Evolutionary conservation across 1,140 invertebrate species (phyloP), one percentile per base, ranked within the genome.

Genomic region (Gryllus bimaculatus): DNA sequence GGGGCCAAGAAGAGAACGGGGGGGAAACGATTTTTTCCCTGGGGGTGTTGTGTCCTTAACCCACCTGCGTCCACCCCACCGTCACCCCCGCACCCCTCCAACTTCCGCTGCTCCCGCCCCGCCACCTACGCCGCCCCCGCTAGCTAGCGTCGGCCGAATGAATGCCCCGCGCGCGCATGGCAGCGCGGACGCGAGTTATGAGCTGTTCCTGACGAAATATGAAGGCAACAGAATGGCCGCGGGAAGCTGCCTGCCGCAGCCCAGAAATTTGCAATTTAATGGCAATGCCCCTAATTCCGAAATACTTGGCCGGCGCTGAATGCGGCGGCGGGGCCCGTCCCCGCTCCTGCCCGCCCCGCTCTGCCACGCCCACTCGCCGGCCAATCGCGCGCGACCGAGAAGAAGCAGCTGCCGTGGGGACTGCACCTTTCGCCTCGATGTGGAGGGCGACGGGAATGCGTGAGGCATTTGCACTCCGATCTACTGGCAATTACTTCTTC

Each of bases 211-310:
- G 10, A 66, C 54, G 54, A 66, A 66, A 66, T 66, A 66, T 66
- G 54, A 66, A 66, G 54, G 54, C 54, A 66, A 66, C 54, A 66
- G 54, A 66, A 66, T 66, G 54, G 54, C 54, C 10, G 54, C 54
- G 54, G 54, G 7, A 66, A 66, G 54, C 54, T 66, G 54, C 54
- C 10, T 54, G 54, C 54, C 10, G 18, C 2, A 66, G 54, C 10
- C 54, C 54, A 66, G 54, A 66, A 66, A 66, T 66, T 66, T 66
- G 54, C 54, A 66, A 66, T 66, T 66, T 66, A 66, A 66, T 66
- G 54, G 54, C 54, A 66, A 66, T 66, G 54, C 18, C 54, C 54
- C 54, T 66, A 66, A 66, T 66, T 66, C 54, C 54, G 54, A 66
- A 66, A 66, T 66, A 66, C 54, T 66, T 66, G 54, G 2, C 54